Percentiles rank a stretch among this genome's conserved stretches.
Evolutionary conservation across 2,888 invertebrate species (phyloP).

Genomic region (Cerastis rubricosa): DNA sequence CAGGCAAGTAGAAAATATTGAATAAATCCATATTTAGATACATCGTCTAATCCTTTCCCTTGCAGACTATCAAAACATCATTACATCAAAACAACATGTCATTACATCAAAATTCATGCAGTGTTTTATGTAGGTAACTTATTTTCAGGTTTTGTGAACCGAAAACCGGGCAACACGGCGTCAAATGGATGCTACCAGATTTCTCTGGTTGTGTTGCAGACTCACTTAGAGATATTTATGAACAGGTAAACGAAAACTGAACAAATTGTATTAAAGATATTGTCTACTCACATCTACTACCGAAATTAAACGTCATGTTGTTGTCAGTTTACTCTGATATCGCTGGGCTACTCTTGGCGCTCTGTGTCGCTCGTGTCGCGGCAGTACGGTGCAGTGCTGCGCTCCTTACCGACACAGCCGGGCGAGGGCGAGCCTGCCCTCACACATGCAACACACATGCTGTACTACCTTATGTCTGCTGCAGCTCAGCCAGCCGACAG

Average conservation of each 20-base stretch:
- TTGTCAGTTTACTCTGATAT: constrained; percentile 82
- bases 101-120: not conserved
- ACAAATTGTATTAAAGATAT: not conserved
- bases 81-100: not conserved
- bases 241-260: constrained; percentile 86
- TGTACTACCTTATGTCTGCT: constrained; percentile 87
- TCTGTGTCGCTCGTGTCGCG: constrained; percentile 90
- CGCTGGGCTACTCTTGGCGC: constrained; percentile 92
- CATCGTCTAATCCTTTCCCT: not conserved
- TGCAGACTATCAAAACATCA: no score
- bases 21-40: not conserved
- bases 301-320: not conserved
- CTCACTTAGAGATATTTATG: constrained; percentile 91
- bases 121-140: not conserved
- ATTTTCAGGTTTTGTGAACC: constrained; percentile 86
- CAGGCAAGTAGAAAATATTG: constrained; percentile 72
- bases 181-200: constrained; percentile 94
- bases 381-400: constrained; percentile 90
- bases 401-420: constrained; percentile 89
- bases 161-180: constrained; percentile 89
- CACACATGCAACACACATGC: constrained; percentile 90
- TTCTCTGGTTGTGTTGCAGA: constrained; percentile 94
- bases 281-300: not conserved
- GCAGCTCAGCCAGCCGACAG: constrained; percentile 81
- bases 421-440: constrained; percentile 93